Conservation (phyloP, 2,113 vertebrate species). For the Oreotrochilus melanogaster region DNA sequence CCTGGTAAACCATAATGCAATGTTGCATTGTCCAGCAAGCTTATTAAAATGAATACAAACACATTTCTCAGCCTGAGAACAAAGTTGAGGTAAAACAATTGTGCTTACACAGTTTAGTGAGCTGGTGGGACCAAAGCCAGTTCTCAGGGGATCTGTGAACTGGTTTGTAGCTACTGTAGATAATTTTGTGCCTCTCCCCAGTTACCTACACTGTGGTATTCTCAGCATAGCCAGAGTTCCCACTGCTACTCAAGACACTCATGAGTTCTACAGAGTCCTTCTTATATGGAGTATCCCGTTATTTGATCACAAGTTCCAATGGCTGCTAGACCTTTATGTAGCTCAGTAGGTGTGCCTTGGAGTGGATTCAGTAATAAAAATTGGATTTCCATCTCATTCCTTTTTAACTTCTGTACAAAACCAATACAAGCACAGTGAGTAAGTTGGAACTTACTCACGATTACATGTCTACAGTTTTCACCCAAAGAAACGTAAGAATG, state of each 20-base stretch:
- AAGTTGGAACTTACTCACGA: conserved; percentile 24
- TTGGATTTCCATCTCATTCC: conserved; percentile 32
- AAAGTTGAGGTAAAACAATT: neutral
- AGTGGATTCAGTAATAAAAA: conserved; percentile 3
- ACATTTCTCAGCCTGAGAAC: neutral
- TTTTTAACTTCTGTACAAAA: neutral
- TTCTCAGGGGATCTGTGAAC: neutral
- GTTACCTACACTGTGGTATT: neutral
- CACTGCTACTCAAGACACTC: neutral
- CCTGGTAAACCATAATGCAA: neutral
- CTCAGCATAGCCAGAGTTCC: neutral
- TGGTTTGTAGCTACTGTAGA: neutral
- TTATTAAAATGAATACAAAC: neutral
- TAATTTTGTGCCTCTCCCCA: neutral
- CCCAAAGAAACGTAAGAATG: conserved; percentile 29
- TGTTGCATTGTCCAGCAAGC: neutral
- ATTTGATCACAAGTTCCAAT: neutral
- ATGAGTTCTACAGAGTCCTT: neutral
- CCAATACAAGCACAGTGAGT: neutral
- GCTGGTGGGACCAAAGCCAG: neutral
- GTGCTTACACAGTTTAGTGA: neutral
- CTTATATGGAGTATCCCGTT: neutral
- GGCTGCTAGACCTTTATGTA: neutral
- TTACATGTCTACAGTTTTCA: conserved; percentile 18
- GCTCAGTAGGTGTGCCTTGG: neutral